Percentiles rank a stretch among this genome's conserved stretches.
Conservation (phyloP, 2,888 invertebrate genomes). For the Cerastis rubricosa region DNA sequence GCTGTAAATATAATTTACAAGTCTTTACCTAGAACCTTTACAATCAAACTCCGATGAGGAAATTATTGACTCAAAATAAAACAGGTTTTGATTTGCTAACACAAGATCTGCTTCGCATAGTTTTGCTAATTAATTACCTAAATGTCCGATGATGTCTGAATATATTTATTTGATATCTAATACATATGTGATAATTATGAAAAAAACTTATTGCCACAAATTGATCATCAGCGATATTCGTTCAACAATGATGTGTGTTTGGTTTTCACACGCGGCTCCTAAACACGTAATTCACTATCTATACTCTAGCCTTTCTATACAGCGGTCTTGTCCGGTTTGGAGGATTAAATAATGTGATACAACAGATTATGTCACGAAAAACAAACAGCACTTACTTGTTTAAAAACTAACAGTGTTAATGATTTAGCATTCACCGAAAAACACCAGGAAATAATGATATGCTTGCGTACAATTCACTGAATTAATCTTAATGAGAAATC, state of each 20-base stretch:
- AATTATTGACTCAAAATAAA: constrained; percentile 24
- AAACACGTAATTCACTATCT: constrained; percentile 38
- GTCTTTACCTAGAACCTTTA: constrained; percentile 5
- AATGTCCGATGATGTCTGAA: constrained; percentile 26
- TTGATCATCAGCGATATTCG: constrained; percentile 46
- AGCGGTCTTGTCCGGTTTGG: constrained; percentile 1
- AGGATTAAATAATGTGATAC: constrained; percentile 20
- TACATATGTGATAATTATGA: constrained; percentile 28
- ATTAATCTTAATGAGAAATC: constrained; percentile 49
- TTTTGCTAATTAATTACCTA: constrained; percentile 53
- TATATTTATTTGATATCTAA: constrained; percentile 14
- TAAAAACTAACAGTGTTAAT: constrained; percentile 13
- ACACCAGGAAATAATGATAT: constrained; percentile 28
- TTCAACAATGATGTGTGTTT: constrained; percentile 46
- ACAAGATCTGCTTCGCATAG: constrained; percentile 28
- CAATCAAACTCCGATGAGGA: constrained; percentile 1
- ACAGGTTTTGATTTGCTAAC: constrained; percentile 43
- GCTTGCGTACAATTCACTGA: constrained; percentile 25
- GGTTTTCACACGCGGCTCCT: constrained; percentile 51
- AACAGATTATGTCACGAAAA: constrained; percentile 29
- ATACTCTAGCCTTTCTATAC: constrained; percentile 9
- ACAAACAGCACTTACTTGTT: constrained; percentile 10
- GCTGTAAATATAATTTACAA: constrained; percentile 19
- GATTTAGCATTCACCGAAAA: constrained; percentile 8
- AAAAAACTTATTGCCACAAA: constrained; percentile 41